Conservation (phyloP, 2,113 vertebrate species). For the Otus sunia region DNA sequence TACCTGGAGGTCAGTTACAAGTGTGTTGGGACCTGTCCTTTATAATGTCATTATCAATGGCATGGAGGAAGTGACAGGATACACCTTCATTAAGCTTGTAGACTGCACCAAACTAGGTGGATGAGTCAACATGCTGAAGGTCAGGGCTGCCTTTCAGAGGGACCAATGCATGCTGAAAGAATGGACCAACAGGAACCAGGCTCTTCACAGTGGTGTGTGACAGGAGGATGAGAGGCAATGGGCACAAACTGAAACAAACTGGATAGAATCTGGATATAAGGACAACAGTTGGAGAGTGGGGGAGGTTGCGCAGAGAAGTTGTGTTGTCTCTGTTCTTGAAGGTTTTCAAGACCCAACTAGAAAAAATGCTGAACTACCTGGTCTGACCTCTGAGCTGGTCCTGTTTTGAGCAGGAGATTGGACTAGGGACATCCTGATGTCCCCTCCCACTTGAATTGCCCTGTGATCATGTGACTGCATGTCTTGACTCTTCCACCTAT, state of each 20-base stretch:
- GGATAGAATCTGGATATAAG: not conserved
- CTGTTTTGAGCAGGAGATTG: not conserved
- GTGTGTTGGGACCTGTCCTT: not conserved
- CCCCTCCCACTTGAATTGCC: not conserved
- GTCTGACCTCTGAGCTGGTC: not conserved
- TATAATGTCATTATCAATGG: not conserved
- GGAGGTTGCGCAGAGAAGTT: not conserved
- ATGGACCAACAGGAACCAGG: not conserved
- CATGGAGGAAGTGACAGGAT: not conserved
- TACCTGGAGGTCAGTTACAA: not conserved
- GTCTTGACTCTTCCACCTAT: not conserved
- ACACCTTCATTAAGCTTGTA: not conserved
- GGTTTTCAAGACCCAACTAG: not conserved
- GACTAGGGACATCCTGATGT: not conserved
- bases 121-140: not conserved
- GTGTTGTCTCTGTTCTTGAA: not conserved
- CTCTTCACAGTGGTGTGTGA: not conserved
- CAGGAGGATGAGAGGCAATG: not conserved
- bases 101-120: not conserved
- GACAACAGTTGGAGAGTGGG: not conserved
- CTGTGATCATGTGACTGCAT: not conserved
- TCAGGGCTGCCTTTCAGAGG: not conserved
- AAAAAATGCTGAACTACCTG: not conserved
- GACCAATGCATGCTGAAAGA: not conserved
- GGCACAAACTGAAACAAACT: not conserved